A percentile compares a stretch with the other conserved stretches of the same genome.
phyloP scores from a whole-genome alignment of 2,888 invertebrate species.

The Machimus atricapillus region DNA sequence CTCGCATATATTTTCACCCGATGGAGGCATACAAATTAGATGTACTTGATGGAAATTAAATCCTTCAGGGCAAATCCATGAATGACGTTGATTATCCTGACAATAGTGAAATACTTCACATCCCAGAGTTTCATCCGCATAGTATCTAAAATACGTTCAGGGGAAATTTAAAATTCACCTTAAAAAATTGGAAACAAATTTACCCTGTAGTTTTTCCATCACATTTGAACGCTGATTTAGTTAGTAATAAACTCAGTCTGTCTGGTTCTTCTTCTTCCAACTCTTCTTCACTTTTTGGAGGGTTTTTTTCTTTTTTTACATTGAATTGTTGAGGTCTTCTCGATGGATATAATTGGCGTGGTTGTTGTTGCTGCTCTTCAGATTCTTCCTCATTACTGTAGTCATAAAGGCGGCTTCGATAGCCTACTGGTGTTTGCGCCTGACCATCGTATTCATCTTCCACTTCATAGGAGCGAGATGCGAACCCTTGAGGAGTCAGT shows the following conservation, averaged over 20 bases:
- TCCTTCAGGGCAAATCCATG: slow-evolving; percentile 92
- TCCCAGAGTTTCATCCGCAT: slow-evolving; percentile 85
- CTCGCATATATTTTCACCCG: slow-evolving; percentile 86
- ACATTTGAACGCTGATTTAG: slow-evolving; percentile 85
- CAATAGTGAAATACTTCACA: slow-evolving; percentile 96
- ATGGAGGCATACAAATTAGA: slow-evolving; percentile 91
- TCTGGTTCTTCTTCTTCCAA: slow-evolving; percentile 86
- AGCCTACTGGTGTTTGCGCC: slow-evolving; percentile 60
- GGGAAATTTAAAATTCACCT: not conserved
- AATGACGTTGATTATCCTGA: slow-evolving; percentile 87
- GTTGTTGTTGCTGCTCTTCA: slow-evolving; percentile 47
- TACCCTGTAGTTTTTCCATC: slow-evolving; percentile 78
- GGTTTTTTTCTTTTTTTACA: slow-evolving; percentile 36
- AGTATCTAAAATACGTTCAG: slow-evolving; percentile 66
- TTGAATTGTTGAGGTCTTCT: slow-evolving; percentile 51
- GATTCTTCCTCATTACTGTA: slow-evolving; percentile 57
- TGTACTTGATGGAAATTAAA: slow-evolving; percentile 79
- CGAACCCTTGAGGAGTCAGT: slow-evolving; percentile 56
- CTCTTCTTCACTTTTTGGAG: slow-evolving; percentile 65
- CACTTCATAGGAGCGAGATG: slow-evolving; percentile 56
- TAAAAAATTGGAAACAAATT: slow-evolving; percentile 1
- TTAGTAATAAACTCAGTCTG: slow-evolving; percentile 77
- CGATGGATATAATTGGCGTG: slow-evolving; percentile 55
- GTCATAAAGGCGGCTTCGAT: slow-evolving; percentile 56
- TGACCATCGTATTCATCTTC: slow-evolving; percentile 59